Evolutionary conservation across 2,888 invertebrate species (phyloP).

Genomic region (Encarsia formosa): DNA sequence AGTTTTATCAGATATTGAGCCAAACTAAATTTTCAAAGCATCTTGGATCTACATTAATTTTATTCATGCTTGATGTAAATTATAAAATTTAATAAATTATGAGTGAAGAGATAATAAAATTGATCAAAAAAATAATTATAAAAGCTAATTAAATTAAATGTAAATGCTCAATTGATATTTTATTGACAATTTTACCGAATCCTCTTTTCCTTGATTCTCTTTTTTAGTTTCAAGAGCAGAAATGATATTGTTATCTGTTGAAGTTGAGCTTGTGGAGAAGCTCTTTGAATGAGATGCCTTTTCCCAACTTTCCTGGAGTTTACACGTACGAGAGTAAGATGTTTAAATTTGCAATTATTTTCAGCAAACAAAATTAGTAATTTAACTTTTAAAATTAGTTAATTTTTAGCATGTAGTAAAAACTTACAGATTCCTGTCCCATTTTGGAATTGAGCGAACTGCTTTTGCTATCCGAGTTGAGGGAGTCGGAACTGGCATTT

Average conservation of each 20-base stretch:
- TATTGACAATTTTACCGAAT: constrained; percentile 32
- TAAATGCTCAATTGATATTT: constrained; percentile 14
- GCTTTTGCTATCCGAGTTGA: constrained; percentile 80
- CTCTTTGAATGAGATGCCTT: constrained; percentile 63
- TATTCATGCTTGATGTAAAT: too few species aligned
- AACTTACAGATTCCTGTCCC: constrained; percentile 76
- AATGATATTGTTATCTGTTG: constrained; percentile 60
- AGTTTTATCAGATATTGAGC: too few species aligned
- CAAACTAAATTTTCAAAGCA: too few species aligned
- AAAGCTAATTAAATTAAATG: constrained; percentile 8
- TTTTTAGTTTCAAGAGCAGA: constrained; percentile 57
- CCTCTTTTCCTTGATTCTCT: constrained; percentile 49
- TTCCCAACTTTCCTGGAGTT: constrained; percentile 57
- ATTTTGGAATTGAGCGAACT: constrained; percentile 81
- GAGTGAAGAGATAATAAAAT: constrained; percentile 5
- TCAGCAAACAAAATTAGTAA: background rate
- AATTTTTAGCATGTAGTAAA: too few species aligned
- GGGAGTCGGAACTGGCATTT: constrained; percentile 75
- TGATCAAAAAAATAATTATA: constrained; percentile 1
- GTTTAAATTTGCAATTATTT: constrained; percentile 2
- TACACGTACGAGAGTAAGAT: constrained; percentile 19
- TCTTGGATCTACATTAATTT: too few species aligned
- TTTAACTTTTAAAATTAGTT: too few species aligned
- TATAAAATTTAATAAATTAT: background rate
- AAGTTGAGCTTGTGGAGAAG: constrained; percentile 62